These are phyloP conservation scores for Pseudobourletiella spinata DNA, from an alignment of 1,140 invertebrate species.

Conservation along the genomic window DNA sequence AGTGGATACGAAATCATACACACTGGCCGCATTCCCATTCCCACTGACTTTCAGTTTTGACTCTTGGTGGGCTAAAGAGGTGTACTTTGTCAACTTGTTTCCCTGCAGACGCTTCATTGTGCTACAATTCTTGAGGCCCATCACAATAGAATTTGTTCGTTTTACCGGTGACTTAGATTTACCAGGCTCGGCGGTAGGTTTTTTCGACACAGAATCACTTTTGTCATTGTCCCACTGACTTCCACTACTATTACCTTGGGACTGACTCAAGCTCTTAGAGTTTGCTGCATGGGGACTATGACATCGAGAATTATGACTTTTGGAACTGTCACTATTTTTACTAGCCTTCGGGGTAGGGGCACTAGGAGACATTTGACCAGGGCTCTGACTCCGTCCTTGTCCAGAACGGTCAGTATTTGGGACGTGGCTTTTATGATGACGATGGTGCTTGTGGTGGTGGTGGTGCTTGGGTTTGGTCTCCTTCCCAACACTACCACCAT, in stretches of 20 bases:
- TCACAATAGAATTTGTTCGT: neutral
- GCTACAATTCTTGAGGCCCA: neutral
- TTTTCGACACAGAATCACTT: neutral
- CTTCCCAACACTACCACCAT: neutral
- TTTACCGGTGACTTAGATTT: neutral
- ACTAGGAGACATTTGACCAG: neutral
- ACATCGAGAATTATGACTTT: neutral
- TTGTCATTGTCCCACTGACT: neutral
- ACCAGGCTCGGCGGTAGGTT: neutral
- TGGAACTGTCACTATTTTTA: neutral
- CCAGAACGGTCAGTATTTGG: slow-evolving; percentile 35
- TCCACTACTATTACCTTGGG: too few relatives aligned
- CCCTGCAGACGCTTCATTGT: slow-evolving; percentile 1
- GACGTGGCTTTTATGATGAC: slow-evolving; percentile 33
- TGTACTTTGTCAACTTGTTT: slow-evolving; percentile 4
- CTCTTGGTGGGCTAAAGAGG: neutral
- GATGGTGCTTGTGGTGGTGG: slow-evolving; percentile 37
- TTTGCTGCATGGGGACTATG: neutral
- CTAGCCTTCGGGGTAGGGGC: neutral
- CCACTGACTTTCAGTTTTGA: neutral
- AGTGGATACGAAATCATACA: slow-evolving; percentile 1
- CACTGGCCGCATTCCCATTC: neutral
- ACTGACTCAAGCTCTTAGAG: neutral
- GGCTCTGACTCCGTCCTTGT: neutral
- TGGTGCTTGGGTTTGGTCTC: slow-evolving; percentile 27